Base-by-base conservation (phyloP, 1,140 invertebrate genomes). In the Neodiprion virginianus region DNA sequence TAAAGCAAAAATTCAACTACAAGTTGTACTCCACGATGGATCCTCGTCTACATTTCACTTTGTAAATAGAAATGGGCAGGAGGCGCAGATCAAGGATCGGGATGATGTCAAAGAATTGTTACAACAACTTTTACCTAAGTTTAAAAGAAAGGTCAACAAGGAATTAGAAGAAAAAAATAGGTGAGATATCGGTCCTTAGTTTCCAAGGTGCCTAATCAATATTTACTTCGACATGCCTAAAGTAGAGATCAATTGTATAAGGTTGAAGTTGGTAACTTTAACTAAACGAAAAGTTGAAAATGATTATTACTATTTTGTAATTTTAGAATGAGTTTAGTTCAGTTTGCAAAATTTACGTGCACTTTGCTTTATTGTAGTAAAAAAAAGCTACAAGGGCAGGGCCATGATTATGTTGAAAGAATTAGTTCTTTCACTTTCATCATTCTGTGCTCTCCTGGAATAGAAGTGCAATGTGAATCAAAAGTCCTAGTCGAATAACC, bases 1-100 rank as follows among this genome's bases (percentile, higher is more conserved):
- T 10, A 99, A 99, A 90, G 93, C 97, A 28, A 99, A 99, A 90
- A 96, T 99, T 72, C 99, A 99, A 88, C 90, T 99, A n/a, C 99
- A 99, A 91, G 92, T 99, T 11, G 96, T 99, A 50, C 89, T 99
- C 76, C 95, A 99, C 83, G 96, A 97, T 91, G 95, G 96, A 40
- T 93, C 95, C 67, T 96, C 96, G 21, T 97, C 96, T 1, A 99
- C 98, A 49, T 99, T 99, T 90, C 98, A 99, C 85, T 99, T 99
- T 90, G 95, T 96, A 65, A 98, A 99, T 89, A 93, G 94, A 50
- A 92, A 92, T 78, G 96, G 96, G 7, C 88, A 93, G 23, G 92
- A 94, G 50, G 92, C 92, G 1, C 97, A 99, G 88, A 90, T 98
- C 1, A 92, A 93, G 78, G 98, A 99, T 83, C 89, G 99, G 71